Base-by-base conservation (phyloP, 2,888 invertebrate genomes). In the Tridacna crocea region DNA sequence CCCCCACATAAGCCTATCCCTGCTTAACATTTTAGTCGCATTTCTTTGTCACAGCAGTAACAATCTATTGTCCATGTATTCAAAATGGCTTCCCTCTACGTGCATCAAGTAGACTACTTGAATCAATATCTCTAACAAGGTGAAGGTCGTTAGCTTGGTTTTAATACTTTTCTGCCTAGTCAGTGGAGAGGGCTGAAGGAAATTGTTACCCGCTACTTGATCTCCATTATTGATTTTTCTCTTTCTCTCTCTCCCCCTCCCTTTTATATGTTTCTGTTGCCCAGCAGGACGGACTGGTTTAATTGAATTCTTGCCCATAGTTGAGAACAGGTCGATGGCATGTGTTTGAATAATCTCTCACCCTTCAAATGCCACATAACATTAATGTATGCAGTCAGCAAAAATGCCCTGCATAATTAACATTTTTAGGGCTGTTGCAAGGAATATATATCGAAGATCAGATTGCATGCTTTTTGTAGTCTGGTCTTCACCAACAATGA, bases 11-110 rank as follows among this genome's bases (percentile, higher is more conserved):
- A 70, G n/a, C 15, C 51, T 19, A 70, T 47, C 51, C 70, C 70
- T 70, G 13, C 70, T 47, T 47, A 70, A 70, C 70, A 70, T 70
- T 70, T 26, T 70, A 51, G 22, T 70, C 70, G 48, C 70, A 70
- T 70, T 51, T 70, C 66, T 66, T 66, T 66, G 66, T 66, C 70
- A 48, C 48, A 48, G 27, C 48, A 51, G 70, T 22, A 70, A 70
- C 61, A 51, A n/a, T 70, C 70, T 70, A 26, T 70, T 70, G 70
- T 70, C 68, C 70, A 22, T 70, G 51, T 51, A 70, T 70, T 47
- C 70, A 70, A 70, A 47, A 70, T 70, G 70, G 70, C 70, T 70
- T 70, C 70, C 68, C 70, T 51, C 51, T 70, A 70, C 46, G 70
- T 47, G 70, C 70, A 66, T 66, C 66, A 70, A 70, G 70, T 70